A percentile compares a stretch with the other conserved stretches of the same genome.
These are phyloP conservation scores for Platichthys flesus DNA, from an alignment of 2,113 vertebrate genomes.

Conservation along the genomic window DNA sequence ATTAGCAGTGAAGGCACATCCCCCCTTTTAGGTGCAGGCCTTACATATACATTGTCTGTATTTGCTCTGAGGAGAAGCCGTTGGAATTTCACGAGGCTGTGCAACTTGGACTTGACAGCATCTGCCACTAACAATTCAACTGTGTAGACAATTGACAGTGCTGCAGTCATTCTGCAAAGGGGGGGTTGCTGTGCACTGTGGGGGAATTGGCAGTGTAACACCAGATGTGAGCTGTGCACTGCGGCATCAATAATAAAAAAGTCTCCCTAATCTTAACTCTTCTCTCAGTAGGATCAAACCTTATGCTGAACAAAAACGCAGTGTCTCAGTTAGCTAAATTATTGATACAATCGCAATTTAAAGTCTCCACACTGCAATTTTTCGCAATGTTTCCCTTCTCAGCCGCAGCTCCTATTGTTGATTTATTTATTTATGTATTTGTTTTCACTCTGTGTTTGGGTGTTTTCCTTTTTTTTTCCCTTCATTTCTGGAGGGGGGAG, in stretches of 20 bases:
- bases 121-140: conserved; percentile 56
- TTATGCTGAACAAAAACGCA: conserved; percentile 74
- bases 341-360: conserved; percentile 80
- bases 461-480: conserved; percentile 43
- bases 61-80: conserved; percentile 62
- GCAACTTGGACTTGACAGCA: conserved; percentile 54
- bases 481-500: conserved; percentile 40
- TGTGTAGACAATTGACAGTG: conserved; percentile 65
- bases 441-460: conserved; percentile 76
- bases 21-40: conserved; percentile 34
- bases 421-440: conserved; percentile 85
- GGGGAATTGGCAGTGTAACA: conserved; percentile 58
- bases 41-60: conserved; percentile 59
- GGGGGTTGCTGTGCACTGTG: conserved; percentile 60
- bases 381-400: conserved; percentile 59
- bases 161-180: conserved; percentile 57
- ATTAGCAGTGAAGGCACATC: conserved; percentile 56
- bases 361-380: conserved; percentile 76
- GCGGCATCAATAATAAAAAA: conserved; percentile 78
- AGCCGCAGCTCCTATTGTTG: conserved; percentile 71
- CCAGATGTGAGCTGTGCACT: conserved; percentile 73
- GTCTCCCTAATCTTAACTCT: conserved; percentile 75
- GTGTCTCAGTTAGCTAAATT: conserved; percentile 76
- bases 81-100: conserved; percentile 70
- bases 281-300: conserved; percentile 71